A percentile compares a stretch with the other conserved stretches of the same genome.
These are phyloP conservation scores for Sebastes trivittatus DNA, from an alignment of 2,797 vertebrate genomes.

Conservation along the genomic window DNA sequence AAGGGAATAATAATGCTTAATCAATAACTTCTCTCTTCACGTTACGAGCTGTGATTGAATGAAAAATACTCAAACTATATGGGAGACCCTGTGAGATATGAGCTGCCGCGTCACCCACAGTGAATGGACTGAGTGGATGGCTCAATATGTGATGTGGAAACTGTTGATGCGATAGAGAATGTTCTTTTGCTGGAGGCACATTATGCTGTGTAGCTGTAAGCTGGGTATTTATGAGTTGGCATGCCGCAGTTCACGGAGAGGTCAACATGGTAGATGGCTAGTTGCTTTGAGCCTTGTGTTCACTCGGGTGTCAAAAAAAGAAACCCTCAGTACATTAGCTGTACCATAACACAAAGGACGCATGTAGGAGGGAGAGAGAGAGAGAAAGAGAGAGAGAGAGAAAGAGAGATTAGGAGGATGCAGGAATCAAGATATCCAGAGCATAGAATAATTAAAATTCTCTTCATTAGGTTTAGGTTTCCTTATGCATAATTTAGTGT, in stretches of 20 bases:
- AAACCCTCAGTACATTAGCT: not conserved
- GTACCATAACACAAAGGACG: not conserved
- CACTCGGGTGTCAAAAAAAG: not conserved
- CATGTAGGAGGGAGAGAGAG: not conserved
- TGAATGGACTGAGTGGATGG: conserved; percentile 22
- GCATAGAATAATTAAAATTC: not conserved
- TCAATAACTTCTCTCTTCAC: not conserved
- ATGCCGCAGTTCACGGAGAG: conserved; percentile 50
- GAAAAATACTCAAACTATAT: not conserved
- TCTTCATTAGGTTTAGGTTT: conserved; percentile 14
- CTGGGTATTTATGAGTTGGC: conserved; percentile 58
- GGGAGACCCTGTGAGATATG: not conserved
- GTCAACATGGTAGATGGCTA: conserved; percentile 51
- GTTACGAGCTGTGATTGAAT: not conserved
- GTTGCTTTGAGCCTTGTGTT: conserved; percentile 35
- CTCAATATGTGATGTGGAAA: conserved; percentile 29
- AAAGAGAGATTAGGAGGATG: not conserved
- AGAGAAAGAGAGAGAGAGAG: not conserved
- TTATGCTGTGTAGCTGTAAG: conserved; percentile 45
- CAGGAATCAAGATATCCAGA: not conserved
- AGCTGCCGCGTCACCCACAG: conserved; percentile 7
- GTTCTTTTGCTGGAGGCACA: conserved; percentile 42
- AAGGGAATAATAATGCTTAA: not conserved
- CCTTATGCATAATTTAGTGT: conserved; percentile 3
- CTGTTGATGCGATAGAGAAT: conserved; percentile 28